Percentiles rank a stretch among this genome's conserved stretches.
Evolutionary conservation across 2,888 invertebrate species (phyloP).

Genomic region (Xestia c-nigrum): DNA sequence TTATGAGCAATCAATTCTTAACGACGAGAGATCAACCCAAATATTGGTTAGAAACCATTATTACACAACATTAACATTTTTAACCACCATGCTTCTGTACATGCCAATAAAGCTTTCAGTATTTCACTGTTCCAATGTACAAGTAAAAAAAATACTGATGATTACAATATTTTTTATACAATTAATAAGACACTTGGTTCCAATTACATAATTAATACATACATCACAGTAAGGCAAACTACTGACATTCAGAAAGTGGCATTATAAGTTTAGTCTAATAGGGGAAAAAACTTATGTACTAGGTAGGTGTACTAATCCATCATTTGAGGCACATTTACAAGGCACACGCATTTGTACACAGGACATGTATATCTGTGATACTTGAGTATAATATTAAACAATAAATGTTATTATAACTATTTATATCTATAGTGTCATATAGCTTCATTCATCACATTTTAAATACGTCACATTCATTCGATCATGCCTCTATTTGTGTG

Average conservation of each 20-base stretch:
- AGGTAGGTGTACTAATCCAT: slow-evolving; percentile 36
- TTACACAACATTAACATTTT: slow-evolving; percentile 5
- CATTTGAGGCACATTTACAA: slow-evolving; percentile 63
- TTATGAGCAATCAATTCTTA: slow-evolving; percentile 78
- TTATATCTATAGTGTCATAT: slow-evolving; percentile 43
- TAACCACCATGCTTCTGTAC: slow-evolving; percentile 5
- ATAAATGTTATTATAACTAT: slow-evolving; percentile 35
- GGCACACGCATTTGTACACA: slow-evolving; percentile 64
- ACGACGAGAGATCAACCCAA: slow-evolving; percentile 63
- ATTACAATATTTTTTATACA: slow-evolving; percentile 22
- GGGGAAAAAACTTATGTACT: slow-evolving; percentile 30
- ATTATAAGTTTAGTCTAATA: slow-evolving; percentile 21
- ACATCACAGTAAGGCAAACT: slow-evolving; percentile 49
- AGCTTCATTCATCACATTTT: slow-evolving; percentile 48
- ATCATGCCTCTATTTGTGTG: slow-evolving; percentile 49
- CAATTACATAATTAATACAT: slow-evolving; percentile 40
- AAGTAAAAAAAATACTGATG: slow-evolving; percentile 47
- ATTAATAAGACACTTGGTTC: slow-evolving; percentile 59
- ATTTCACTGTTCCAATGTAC: slow-evolving; percentile 23
- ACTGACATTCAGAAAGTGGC: slow-evolving; percentile 37
- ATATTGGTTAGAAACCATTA: slow-evolving; percentile 32
- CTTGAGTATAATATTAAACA: slow-evolving; percentile 49
- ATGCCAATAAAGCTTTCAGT: slow-evolving; percentile 34
- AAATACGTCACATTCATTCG: slow-evolving; percentile 41
- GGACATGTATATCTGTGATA: slow-evolving; percentile 33